Evolutionary conservation across 2,113 vertebrate species (phyloP), one percentile per base, ranked within the genome.

Genomic region (Eolophus roseicapilla): DNA sequence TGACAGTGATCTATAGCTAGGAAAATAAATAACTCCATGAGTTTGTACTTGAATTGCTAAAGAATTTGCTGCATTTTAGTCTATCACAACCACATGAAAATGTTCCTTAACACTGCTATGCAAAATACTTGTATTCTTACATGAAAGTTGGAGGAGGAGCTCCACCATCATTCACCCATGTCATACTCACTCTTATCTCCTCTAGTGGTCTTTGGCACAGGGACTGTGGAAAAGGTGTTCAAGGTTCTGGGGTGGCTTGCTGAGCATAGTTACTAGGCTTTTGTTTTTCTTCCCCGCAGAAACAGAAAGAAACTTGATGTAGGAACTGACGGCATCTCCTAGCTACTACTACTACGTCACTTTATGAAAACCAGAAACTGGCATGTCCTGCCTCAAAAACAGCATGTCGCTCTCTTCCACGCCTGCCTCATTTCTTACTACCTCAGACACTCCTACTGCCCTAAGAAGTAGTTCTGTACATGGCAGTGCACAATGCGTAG

Each of bases 401-500:
- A 49, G 14, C 28, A 41, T 10, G 47, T 50, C n/a, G 31, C 43
- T 74, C 12, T 65, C 33, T 41, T 71, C 11, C 39, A 11, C 9
- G 53, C 31, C 37, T 49, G 25, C 64, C 47, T n/a, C 17, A 27
- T 50, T 55, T 73, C 59, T 76, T 73, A 50, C 1, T 2, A 41
- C 20, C n/a, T 82, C 41, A 31, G 41, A 16, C 27, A 80, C 2
- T 1, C 2, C 1, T 47, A 33, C 2, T 80, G 18, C 15, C 24
- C 64, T n/a, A 27, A 68, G 35, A 41, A 76, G 35, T 4, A 46
- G 53, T 1, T 69, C 59, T 33, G 60, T 10, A 20, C 29, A 14
- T 1, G 6, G 33, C 43, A 69, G 23, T 4, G 19, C 39, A 28
- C 0, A 3, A n/a, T 17, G 47, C 2, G 1, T 9, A 46, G 43